Evolutionary conservation across 2,888 invertebrate genomes (phyloP).

Genomic region (Meandrusa payeni): DNA sequence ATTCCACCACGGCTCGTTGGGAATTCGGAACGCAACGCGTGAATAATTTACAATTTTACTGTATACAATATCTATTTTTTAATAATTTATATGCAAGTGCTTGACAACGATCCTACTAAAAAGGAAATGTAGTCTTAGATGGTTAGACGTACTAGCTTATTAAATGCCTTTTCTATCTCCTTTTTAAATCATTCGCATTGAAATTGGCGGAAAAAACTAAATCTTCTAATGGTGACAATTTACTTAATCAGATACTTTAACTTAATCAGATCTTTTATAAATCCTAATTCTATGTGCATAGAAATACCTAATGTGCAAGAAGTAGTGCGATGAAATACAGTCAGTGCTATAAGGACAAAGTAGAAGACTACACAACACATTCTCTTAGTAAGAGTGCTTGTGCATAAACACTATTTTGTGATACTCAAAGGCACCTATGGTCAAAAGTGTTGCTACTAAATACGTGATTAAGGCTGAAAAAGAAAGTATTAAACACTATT

Average conservation of each 20-base stretch:
- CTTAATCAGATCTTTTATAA: slow-evolving; percentile 2
- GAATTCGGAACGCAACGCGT: slow-evolving; percentile 34
- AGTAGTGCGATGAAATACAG: slow-evolving; percentile 31
- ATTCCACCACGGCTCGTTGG: slow-evolving; percentile 37
- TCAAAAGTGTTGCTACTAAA: slow-evolving; percentile 39
- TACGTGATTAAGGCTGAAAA: slow-evolving; percentile 19
- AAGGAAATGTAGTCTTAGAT: too few relatives aligned
- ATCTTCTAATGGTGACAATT: too few relatives aligned
- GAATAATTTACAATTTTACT: slow-evolving; percentile 22
- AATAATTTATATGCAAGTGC: too few relatives aligned
- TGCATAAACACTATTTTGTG: slow-evolving; percentile 43
- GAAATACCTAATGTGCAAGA: slow-evolving; percentile 31
- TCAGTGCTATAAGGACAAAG: slow-evolving; percentile 30
- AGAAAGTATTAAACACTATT: slow-evolving; percentile 21
- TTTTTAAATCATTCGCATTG: too few relatives aligned
- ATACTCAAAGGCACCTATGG: slow-evolving; percentile 45
- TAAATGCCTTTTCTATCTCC: too few relatives aligned
- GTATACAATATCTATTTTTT: too few relatives aligned
- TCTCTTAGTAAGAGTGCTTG: slow-evolving; percentile 35
- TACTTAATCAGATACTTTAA: slow-evolving; percentile 11
- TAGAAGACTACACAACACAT: slow-evolving; percentile 28
- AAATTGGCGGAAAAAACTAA: too few relatives aligned
- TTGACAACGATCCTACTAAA: too few relatives aligned
- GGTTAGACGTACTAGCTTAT: too few relatives aligned
- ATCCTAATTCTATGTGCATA: slow-evolving; percentile 20